Base-by-base conservation (phyloP, 1,140 invertebrate genomes). In the Eriocheir sinensis region DNA sequence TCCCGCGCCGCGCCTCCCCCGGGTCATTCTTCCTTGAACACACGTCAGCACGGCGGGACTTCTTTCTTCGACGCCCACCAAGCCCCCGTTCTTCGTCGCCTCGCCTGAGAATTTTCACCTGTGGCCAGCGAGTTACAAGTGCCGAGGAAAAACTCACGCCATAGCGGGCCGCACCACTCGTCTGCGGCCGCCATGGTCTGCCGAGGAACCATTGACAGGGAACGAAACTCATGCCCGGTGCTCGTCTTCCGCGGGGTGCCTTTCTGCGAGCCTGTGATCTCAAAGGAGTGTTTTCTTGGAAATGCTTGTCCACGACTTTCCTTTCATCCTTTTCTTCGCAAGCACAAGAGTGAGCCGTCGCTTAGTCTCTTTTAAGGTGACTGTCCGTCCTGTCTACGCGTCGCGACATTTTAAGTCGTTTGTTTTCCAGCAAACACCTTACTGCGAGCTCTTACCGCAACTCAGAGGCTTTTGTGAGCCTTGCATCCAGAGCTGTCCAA, bases 271-370 rank as follows among this genome's bases (percentile, higher is more conserved):
- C 6, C n/a, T n/a, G 12, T 72, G 60, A 21, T 72, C 60, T 72
- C 27, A 72, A 21, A 72, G 27, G 27, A 72, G 21, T 21, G 21
- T 72, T 72, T 72, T 72, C 60, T n/a, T 72, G 27, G 60, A 72
- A 72, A n/a, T 8, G 27, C 21, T 72, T 72, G 60, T 72, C 8
- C 60, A n/a, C 0, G 17, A 72, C 60, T 72, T 72, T 72, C 60
- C n/a, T 72, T 72, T 72, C 60, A 72, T 72, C 60, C 60, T 72
- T 72, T 72, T 72, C 60, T 72, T 72, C 27, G n/a, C 27, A n/a
- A 72, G n/a, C 60, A 72, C 60, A 21, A 21, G 21, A 72, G 27
- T 6, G 21, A 72, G n/a, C 60, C 60, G n/a, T 27, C 60, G 21
- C 1, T 72, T 8, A n/a, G 21, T 72, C 60, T n/a, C 60, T 72